Base-by-base conservation (phyloP, 2,888 invertebrate genomes). In the Sisyra terminalis region DNA sequence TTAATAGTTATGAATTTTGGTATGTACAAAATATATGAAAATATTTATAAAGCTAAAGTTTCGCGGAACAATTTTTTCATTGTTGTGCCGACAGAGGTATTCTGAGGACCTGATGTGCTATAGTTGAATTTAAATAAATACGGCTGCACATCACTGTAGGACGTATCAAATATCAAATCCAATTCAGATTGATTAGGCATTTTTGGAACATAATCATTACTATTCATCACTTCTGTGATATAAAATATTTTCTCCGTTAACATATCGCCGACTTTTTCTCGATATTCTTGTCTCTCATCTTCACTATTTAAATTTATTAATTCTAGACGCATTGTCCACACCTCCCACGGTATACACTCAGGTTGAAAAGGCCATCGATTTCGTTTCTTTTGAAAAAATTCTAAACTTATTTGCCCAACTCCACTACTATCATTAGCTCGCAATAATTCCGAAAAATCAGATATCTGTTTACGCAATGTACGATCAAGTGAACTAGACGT, bases 271-370 rank as follows among this genome's bases (percentile, higher is more conserved):
- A 89, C 80, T 60, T 79, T 81, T 61, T 96, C 94, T 47, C 90
- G 74, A 53, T 83, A 86, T 51, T 78, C 72, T 60, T 86, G 87
- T 52, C 88, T 70, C 56, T 93, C 92, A 57, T 83, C 82, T 57
- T 93, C 92, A 59, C 76, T 85, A 47, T 79, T 78, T 41, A 92
- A 69, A 52, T 83, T 80, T 17, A 90, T 79, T 31, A 96, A 71
- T 59, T 94, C 88, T 50, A 97, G 71, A 53, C 86, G 79, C 5
- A 97, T 75, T 29, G 92, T 94, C 97, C 97, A 98, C 44, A 96
- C 88, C 62, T 98, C 97, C 97, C 97, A 98, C 0, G 96, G 92
- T 55, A 89, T 87, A 57, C 84, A 85, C 58, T 96, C 94, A 6
- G 85, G 76, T 49, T 81, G 78, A 60, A 94, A 88, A 18, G 83